Conservation (phyloP, 1,140 invertebrate genomes). For the Pteromalus puparum region DNA sequence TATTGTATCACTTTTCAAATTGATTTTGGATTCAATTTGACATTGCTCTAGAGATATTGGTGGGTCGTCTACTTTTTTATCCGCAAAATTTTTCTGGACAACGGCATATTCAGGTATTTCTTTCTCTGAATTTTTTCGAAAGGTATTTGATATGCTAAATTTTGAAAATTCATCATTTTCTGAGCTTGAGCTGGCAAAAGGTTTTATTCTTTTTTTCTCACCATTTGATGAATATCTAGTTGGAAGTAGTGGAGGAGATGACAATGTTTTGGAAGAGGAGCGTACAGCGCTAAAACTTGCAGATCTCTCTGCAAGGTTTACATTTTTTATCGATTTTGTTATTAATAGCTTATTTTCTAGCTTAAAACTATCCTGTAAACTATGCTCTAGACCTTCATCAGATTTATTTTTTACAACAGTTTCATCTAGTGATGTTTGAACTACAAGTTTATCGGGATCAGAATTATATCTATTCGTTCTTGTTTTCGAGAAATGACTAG, state of each 20-base stretch:
- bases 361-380: background rate
- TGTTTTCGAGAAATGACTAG: constrained; percentile 89
- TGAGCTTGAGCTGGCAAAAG: constrained; percentile 62
- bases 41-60: background rate
- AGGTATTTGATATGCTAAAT: background rate
- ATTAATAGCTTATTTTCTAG: constrained; percentile 41
- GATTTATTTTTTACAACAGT: constrained; percentile 55
- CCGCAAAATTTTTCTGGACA: constrained; percentile 67
- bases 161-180: background rate
- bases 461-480: constrained; percentile 79
- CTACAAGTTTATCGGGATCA: constrained; percentile 78
- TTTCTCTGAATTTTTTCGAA: background rate
- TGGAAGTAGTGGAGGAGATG: constrained; percentile 67
- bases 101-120: constrained; percentile 70
- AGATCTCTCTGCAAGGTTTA: constrained; percentile 64
- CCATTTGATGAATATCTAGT: constrained; percentile 66
- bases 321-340: constrained; percentile 53
- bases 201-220: constrained; percentile 63
- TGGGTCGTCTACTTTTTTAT: constrained; percentile 50
- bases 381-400: background rate
- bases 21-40: background rate
- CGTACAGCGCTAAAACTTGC: constrained; percentile 69
- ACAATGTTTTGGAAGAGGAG: constrained; percentile 59
- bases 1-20: background rate
- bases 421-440: constrained; percentile 69